Percentiles rank a stretch among this genome's conserved stretches.
Evolutionary conservation across 2,113 vertebrate genomes (phyloP).

Genomic region (Poeciliopsis prolifica): DNA sequence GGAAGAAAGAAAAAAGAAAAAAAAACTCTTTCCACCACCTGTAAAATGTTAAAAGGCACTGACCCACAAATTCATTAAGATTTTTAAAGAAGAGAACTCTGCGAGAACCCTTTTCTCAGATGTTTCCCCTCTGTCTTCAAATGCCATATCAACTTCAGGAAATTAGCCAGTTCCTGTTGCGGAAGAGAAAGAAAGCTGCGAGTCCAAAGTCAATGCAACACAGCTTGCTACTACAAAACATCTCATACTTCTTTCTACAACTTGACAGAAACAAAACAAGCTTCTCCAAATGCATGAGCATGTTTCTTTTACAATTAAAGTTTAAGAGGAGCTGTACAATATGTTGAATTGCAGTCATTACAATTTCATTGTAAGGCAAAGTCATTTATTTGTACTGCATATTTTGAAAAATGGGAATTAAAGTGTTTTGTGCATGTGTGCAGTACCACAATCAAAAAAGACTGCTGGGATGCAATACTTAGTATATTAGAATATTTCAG

Average conservation of each 20-base stretch:
- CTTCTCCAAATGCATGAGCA: conserved; percentile 8
- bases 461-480: not conserved
- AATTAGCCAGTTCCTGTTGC: conserved; percentile 81
- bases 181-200: conserved; percentile 57
- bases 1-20: conserved; percentile 18
- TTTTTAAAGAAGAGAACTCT: conserved; percentile 58
- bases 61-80: conserved; percentile 70
- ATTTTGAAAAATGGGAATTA: too few species aligned
- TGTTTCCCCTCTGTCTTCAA: conserved; percentile 65
- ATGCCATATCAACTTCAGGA: conserved; percentile 79
- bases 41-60: conserved; percentile 69
- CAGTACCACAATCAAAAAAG: not conserved
- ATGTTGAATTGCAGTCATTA: not conserved
- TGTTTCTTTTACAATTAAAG: conserved; percentile 18
- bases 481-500: not conserved
- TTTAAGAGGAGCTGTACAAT: not conserved
- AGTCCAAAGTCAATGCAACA: conserved; percentile 42
- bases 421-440: not conserved
- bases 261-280: not conserved
- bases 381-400: too few species aligned
- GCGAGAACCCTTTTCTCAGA: conserved; percentile 67
- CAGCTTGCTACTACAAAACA: conserved; percentile 32
- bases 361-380: not conserved
- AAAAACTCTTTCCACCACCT: conserved; percentile 59
- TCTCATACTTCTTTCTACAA: conserved; percentile 33